Conservation (phyloP, 1,140 invertebrate genomes). For the Geopemphigus sp. region DNA sequence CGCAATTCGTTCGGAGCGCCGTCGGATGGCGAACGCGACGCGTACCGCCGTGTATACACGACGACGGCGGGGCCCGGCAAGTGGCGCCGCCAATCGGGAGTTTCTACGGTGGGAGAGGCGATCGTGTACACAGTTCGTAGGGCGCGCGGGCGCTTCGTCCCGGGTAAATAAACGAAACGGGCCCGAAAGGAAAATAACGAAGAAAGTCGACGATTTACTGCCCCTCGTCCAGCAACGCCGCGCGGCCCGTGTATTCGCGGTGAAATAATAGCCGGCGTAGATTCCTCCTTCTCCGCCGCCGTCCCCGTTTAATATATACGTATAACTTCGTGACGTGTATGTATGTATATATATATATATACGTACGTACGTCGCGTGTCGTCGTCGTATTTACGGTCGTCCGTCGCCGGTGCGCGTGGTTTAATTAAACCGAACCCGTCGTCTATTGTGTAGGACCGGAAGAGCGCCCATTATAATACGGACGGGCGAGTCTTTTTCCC, state of each 20-base stretch:
- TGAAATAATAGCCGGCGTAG: constrained; percentile 5
- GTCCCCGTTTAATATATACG: background rate
- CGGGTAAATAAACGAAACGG: constrained; percentile 38
- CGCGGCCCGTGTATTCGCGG: background rate
- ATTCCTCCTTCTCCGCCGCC: background rate
- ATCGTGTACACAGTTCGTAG: background rate
- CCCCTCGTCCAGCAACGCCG: background rate
- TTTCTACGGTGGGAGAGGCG: too few species aligned
- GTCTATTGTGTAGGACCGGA: constrained; percentile 34
- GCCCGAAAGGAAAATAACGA: constrained; percentile 8
- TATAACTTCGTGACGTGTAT: background rate
- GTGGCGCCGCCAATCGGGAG: constrained; percentile 39
- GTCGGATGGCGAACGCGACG: too few species aligned
- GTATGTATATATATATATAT: background rate
- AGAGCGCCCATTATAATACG: constrained; percentile 36
- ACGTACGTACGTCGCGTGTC: too few species aligned
- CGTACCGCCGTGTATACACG: too few species aligned
- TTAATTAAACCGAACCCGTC: constrained; percentile 39
- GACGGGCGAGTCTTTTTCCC: constrained; percentile 13
- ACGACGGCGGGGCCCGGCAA: background rate
- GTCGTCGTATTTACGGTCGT: too few species aligned
- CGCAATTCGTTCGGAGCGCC: too few species aligned
- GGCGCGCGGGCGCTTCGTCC: background rate
- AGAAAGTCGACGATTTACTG: constrained; percentile 13
- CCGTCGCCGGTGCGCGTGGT: background rate